Evolutionary conservation across 1,140 invertebrate species (phyloP).

Genomic region (Andrena cerasifolii): DNA sequence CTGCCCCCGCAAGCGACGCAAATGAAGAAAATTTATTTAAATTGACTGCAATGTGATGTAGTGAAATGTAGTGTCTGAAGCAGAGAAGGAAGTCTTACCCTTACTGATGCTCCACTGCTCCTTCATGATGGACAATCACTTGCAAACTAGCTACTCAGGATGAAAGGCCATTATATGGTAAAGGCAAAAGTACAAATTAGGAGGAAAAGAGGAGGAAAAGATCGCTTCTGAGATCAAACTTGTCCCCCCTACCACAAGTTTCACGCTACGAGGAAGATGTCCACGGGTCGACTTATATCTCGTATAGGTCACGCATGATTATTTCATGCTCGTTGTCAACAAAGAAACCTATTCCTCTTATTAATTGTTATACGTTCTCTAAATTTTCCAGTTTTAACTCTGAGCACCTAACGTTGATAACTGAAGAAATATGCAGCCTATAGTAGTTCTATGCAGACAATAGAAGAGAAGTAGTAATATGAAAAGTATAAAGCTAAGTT

Average conservation of each 20-base stretch:
- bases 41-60: not conserved
- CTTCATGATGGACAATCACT: constrained; percentile 59
- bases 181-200: constrained; percentile 30
- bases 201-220: constrained; percentile 40
- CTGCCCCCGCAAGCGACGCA: too few species aligned
- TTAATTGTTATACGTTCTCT: too few species aligned
- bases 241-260: constrained; percentile 1
- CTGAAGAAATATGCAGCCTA: too few species aligned
- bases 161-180: constrained; percentile 34
- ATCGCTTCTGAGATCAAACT: constrained; percentile 36
- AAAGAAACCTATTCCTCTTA: too few species aligned
- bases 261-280: constrained; percentile 26
- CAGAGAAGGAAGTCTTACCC: constrained; percentile 30
- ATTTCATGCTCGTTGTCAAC: constrained; percentile 3
- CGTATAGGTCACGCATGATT: constrained; percentile 40
- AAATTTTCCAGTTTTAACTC: too few species aligned
- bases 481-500: too few species aligned
- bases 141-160: constrained; percentile 31
- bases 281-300: constrained; percentile 38
- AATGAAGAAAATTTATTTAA: too few species aligned
- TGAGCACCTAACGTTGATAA: too few species aligned
- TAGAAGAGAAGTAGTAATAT: too few species aligned
- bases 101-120: constrained; percentile 26
- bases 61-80: not conserved
- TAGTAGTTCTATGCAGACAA: too few species aligned